Percentiles rank a stretch among this genome's conserved stretches.
Evolutionary conservation across 2,113 vertebrate genomes (phyloP).

Genomic region (Aramus guarauna): DNA sequence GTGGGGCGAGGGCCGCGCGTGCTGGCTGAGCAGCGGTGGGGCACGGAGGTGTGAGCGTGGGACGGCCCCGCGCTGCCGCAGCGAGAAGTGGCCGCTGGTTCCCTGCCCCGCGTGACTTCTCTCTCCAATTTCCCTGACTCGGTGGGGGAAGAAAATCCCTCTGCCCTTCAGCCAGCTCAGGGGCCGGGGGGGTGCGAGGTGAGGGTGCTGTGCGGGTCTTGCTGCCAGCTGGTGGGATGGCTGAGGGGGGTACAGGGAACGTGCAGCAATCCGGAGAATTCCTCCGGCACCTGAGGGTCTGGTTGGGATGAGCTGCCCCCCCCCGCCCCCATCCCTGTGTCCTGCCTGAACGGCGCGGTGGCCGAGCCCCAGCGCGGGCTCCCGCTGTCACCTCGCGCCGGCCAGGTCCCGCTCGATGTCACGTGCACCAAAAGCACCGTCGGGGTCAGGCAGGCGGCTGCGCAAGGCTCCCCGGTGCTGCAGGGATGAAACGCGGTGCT

Average conservation of each 20-base stretch:
- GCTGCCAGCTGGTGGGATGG: background rate
- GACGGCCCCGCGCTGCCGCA: accelerated
- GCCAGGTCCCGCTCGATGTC: background rate
- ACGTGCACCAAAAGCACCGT: accelerated
- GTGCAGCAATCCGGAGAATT: background rate
- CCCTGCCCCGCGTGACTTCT: accelerated
- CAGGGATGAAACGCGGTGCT: accelerated
- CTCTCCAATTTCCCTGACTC: background rate
- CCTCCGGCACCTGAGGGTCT: background rate
- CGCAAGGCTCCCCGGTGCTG: background rate
- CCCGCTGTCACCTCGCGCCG: background rate
- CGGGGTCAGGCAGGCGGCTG: accelerated
- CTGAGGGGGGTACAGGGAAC: background rate
- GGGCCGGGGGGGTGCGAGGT: background rate
- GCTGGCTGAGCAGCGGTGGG: background rate
- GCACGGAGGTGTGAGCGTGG: background rate
- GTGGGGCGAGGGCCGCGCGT: background rate
- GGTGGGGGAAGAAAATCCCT: background rate
- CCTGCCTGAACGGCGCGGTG: background rate
- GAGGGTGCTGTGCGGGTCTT: background rate
- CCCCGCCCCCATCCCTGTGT: no score
- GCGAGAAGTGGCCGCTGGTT: accelerated
- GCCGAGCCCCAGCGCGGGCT: background rate
- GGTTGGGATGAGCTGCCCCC: background rate
- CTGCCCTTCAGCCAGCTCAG: background rate